Evolutionary conservation across 2,888 invertebrate species (phyloP).

Genomic region (Troides aeacus): DNA sequence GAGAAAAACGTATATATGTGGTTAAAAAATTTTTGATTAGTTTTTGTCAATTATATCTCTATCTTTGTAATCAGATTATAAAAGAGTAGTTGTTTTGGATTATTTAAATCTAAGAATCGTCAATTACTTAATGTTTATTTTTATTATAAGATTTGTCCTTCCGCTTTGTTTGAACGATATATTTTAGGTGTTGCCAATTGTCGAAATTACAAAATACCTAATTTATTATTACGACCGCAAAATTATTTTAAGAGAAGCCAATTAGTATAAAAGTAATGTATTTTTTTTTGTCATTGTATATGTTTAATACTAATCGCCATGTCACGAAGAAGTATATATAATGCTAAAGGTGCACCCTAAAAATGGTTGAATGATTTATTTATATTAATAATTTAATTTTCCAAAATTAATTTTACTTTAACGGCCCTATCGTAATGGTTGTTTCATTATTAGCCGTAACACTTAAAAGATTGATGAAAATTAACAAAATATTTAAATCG

Average conservation of each 20-base stretch:
- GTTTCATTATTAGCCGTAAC: neutral
- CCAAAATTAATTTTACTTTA: too few species aligned
- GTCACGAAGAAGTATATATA: too few species aligned
- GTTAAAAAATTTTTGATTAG: conserved; percentile 66
- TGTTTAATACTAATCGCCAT: too few species aligned
- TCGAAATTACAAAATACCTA: conserved; percentile 5
- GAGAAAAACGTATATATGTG: conserved; percentile 30
- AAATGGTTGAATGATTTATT: too few species aligned
- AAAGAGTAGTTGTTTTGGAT: conserved; percentile 72
- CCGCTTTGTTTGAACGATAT: conserved; percentile 43
- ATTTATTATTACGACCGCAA: neutral
- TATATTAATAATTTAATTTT: too few species aligned
- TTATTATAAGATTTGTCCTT: conserved; percentile 55
- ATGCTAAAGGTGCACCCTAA: too few species aligned
- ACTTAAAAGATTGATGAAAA: neutral
- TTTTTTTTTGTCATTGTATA: neutral
- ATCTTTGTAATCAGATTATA: conserved; percentile 63
- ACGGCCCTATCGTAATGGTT: too few species aligned
- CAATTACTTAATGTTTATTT: conserved; percentile 74
- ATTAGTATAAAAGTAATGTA: too few species aligned
- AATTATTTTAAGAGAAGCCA: too few species aligned
- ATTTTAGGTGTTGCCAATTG: conserved; percentile 10
- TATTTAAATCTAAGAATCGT: conserved; percentile 76
- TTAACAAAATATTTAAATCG: neutral
- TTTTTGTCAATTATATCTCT: conserved; percentile 73